Evolutionary conservation across 2,797 vertebrate species (phyloP).

Genomic region (Esox lucius): DNA sequence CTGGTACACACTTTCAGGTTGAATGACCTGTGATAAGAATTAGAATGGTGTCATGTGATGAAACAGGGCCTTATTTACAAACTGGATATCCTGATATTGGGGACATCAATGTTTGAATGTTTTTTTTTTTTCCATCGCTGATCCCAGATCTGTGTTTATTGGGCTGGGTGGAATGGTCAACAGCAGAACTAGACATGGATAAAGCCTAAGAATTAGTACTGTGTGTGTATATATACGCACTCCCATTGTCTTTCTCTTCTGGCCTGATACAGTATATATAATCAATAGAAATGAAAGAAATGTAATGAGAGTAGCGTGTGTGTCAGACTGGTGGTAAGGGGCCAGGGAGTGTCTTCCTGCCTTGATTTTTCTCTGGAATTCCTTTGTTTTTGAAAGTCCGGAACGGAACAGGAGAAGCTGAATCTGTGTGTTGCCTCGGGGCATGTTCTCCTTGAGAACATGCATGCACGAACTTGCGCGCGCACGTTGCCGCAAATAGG

Average conservation of each 20-base stretch:
- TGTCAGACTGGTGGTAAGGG: slow-evolving; percentile 17
- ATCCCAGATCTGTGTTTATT: slow-evolving; percentile 11
- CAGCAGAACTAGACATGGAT: slow-evolving; percentile 42
- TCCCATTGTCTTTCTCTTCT: background rate
- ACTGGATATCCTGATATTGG: too few relatives aligned
- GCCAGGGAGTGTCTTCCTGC: slow-evolving; percentile 70
- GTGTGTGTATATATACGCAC: background rate
- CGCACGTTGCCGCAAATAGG: slow-evolving; percentile 55
- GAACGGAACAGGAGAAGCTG: slow-evolving; percentile 73
- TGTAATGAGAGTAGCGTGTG: slow-evolving; percentile 23
- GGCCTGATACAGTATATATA: slow-evolving; percentile 40
- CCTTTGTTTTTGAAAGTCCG: slow-evolving; percentile 76
- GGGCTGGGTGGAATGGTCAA: slow-evolving; percentile 24
- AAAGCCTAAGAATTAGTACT: slow-evolving; percentile 17
- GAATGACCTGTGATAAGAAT: too few relatives aligned
- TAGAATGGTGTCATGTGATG: too few relatives aligned
- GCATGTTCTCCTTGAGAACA: slow-evolving; percentile 64
- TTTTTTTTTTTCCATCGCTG: too few relatives aligned
- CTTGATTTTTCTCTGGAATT: slow-evolving; percentile 81
- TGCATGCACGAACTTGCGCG: slow-evolving; percentile 9
- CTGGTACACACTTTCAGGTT: too few relatives aligned
- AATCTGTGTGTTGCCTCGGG: slow-evolving; percentile 72
- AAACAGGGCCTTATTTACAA: too few relatives aligned
- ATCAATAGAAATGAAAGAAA: slow-evolving; percentile 59
- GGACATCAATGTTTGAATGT: too few relatives aligned